phyloP scores from a whole-genome alignment of 2,888 invertebrate genomes.

The Trichopria drosophilae region DNA sequence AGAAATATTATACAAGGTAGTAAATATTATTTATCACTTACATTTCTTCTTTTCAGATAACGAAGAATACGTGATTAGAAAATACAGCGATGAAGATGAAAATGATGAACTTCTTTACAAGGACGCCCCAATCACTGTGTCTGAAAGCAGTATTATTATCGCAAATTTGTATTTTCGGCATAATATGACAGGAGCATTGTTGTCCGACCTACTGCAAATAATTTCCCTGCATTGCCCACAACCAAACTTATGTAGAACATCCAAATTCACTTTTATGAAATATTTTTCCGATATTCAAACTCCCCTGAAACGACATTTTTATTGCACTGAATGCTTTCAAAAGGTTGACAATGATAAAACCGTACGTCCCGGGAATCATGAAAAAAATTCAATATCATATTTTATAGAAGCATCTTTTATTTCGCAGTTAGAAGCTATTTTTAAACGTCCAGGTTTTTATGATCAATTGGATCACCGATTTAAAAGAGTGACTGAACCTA shows the following conservation, averaged over 20 bases:
- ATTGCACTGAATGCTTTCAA: neutral
- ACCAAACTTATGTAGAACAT: too few relatives aligned
- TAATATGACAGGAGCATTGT: too few relatives aligned
- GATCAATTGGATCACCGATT: neutral
- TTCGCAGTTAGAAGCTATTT: too few relatives aligned
- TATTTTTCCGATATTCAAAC: neutral
- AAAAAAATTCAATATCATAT: neutral
- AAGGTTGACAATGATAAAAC: neutral
- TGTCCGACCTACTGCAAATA: neutral
- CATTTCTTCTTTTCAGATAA: too few relatives aligned
- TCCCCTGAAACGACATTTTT: slow-evolving; percentile 5
- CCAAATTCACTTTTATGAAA: neutral
- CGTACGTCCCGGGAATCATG: neutral
- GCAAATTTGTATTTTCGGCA: too few relatives aligned
- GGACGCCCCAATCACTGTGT: slow-evolving; percentile 1
- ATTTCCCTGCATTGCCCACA: slow-evolving; percentile 2
- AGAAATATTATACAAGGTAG: too few relatives aligned
- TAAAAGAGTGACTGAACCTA: too few relatives aligned
- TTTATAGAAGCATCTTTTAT: too few relatives aligned
- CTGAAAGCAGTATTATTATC: slow-evolving; percentile 1
- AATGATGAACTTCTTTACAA: too few relatives aligned
- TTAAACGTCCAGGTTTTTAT: neutral
- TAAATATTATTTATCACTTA: too few relatives aligned
- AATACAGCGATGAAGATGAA: too few relatives aligned
- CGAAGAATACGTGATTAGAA: too few relatives aligned